Conservation (phyloP, 2,888 invertebrate genomes). For the Pelosia muscerda region DNA sequence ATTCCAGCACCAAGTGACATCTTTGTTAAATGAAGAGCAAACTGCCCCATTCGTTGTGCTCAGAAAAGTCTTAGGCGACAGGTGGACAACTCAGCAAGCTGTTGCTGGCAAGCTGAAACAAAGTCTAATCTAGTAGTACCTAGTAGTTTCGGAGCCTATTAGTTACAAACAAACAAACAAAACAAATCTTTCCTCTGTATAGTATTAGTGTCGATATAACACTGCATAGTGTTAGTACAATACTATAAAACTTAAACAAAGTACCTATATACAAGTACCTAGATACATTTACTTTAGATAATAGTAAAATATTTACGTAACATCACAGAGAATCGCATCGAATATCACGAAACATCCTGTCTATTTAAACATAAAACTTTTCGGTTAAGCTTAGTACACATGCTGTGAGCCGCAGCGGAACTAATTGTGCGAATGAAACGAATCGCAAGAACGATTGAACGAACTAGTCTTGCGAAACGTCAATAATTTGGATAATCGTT, state of each 20-base stretch:
- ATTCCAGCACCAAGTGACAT: background rate
- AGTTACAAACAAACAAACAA: too few relatives aligned
- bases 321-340: slow-evolving; percentile 9
- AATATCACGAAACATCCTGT: slow-evolving; percentile 13
- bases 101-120: too few relatives aligned
- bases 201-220: too few relatives aligned
- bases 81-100: too few relatives aligned
- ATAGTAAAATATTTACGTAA: background rate
- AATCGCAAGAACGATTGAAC: slow-evolving; percentile 23
- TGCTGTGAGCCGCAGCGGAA: slow-evolving; percentile 23
- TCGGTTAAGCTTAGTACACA: slow-evolving; percentile 21
- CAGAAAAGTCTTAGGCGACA: background rate
- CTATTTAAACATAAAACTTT: slow-evolving; percentile 8
- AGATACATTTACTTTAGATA: background rate
- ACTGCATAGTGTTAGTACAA: background rate
- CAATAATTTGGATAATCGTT: slow-evolving; percentile 46
- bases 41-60: background rate
- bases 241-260: background rate
- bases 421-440: slow-evolving; percentile 20
- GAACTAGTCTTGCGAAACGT: slow-evolving; percentile 40
- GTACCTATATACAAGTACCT: too few relatives aligned
- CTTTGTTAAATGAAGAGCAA: background rate
- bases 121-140: too few relatives aligned
- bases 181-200: too few relatives aligned
- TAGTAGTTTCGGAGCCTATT: too few relatives aligned